Evolutionary conservation across 1,140 invertebrate species (phyloP).

Genomic region (Linepithema humile): DNA sequence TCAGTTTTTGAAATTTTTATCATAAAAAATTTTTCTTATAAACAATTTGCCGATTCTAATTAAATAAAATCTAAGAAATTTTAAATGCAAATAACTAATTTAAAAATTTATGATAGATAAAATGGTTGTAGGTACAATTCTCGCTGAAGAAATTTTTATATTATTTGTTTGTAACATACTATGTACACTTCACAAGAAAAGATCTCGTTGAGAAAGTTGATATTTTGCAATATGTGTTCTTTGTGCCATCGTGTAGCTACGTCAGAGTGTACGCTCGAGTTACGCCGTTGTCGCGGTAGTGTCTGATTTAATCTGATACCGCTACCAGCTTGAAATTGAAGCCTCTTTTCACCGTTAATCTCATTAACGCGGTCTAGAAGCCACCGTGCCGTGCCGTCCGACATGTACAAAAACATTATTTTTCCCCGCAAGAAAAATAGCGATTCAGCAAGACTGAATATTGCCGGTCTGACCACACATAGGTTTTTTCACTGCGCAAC

Average conservation of each 20-base stretch:
- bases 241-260: not conserved
- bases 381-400: not conserved
- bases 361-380: not conserved
- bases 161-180: not conserved
- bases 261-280: not conserved
- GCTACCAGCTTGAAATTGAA: slow-evolving; percentile 1
- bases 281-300: not conserved
- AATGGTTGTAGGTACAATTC: too few species aligned
- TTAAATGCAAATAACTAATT: too few species aligned
- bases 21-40: too few species aligned
- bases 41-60: too few species aligned
- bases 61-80: too few species aligned
- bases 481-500: not conserved
- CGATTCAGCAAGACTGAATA: not conserved
- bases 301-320: slow-evolving; percentile 5
- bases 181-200: not conserved
- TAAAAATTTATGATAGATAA: too few species aligned
- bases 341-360: slow-evolving; percentile 4
- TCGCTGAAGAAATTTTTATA: too few species aligned
- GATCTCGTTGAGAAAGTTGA: slow-evolving; percentile 3
- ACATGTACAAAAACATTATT: not conserved
- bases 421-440: not conserved
- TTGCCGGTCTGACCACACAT: not conserved
- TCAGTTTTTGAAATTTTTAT: not conserved
- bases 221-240: not conserved